phyloP scores from a whole-genome alignment of 2,888 invertebrate genomes.

The Orthonychiurus folsomi region DNA sequence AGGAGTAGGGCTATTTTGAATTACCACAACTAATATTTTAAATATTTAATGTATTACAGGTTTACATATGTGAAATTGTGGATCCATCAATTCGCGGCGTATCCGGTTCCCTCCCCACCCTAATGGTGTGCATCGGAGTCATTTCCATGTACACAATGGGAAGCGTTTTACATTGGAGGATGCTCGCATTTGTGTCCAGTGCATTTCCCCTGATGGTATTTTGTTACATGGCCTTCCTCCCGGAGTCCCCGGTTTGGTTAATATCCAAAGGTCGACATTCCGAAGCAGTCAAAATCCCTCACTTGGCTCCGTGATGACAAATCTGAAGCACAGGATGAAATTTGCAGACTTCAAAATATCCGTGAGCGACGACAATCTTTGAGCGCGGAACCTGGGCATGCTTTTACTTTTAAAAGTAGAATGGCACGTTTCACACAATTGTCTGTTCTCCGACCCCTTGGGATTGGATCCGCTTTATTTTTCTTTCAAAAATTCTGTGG shows the following conservation, averaged over 20 bases:
- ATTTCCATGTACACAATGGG: slow-evolving; percentile 35
- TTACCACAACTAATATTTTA: no score
- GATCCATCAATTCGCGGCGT: slow-evolving; percentile 36
- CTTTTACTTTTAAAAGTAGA: slow-evolving; percentile 2
- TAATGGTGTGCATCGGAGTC: slow-evolving; percentile 38
- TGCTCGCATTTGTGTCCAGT: slow-evolving; percentile 28
- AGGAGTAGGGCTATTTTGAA: no score
- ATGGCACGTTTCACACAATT: slow-evolving; percentile 22
- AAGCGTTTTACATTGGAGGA: slow-evolving; percentile 29
- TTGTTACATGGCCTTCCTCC: slow-evolving; percentile 35
- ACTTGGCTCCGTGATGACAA: slow-evolving; percentile 34
- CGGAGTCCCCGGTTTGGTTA: slow-evolving; percentile 39
- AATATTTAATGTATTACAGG: no score
- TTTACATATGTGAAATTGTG: slow-evolving; percentile 39
- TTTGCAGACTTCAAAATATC: slow-evolving; percentile 5
- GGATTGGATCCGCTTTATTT: slow-evolving; percentile 31
- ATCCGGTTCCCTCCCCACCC: slow-evolving; percentile 35
- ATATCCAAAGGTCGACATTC: slow-evolving; percentile 18
- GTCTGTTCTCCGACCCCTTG: slow-evolving; percentile 27
- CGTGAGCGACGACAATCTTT: slow-evolving; percentile 7
- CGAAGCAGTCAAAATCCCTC: slow-evolving; percentile 27
- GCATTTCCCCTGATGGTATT: slow-evolving; percentile 35
- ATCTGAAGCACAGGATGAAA: slow-evolving; percentile 17
- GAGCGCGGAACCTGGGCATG: neutral
- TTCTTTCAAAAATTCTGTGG: slow-evolving; percentile 40